Conservation (phyloP, 1,140 invertebrate species). For the Ceratosolen fusciceps region DNA sequence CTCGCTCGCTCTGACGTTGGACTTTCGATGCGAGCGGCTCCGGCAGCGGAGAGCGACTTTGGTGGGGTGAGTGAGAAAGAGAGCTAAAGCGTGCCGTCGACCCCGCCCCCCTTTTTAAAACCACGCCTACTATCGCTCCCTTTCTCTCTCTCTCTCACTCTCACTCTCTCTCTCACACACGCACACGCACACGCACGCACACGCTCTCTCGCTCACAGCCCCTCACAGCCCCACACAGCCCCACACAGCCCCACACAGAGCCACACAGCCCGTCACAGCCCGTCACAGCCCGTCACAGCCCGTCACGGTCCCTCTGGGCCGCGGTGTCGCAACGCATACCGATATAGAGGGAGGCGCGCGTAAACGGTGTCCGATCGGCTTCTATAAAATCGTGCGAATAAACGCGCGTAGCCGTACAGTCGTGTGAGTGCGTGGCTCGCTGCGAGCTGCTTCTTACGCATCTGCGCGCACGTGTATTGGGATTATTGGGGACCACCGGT, state of each 20-base stretch:
- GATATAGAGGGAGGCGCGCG: too few species aligned
- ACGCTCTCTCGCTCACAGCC: not conserved
- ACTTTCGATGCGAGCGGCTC: conserved; percentile 16
- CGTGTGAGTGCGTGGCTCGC: too few species aligned
- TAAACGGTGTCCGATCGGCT: too few species aligned
- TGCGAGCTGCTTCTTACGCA: too few species aligned
- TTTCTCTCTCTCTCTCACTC: not conserved
- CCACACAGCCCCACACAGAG: too few species aligned
- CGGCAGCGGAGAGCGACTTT: conserved; percentile 39
- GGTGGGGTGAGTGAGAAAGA: conserved; percentile 46
- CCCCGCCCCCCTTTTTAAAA: conserved; percentile 67
- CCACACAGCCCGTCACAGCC: too few species aligned
- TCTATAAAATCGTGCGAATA: not conserved
- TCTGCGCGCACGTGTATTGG: not conserved
- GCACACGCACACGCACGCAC: not conserved
- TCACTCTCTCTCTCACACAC: not conserved
- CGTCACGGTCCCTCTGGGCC: too few species aligned
- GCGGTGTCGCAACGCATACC: too few species aligned
- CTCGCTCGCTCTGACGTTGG: not conserved
- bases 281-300: too few species aligned
- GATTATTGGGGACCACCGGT: too few species aligned
- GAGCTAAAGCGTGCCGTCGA: conserved; percentile 56
- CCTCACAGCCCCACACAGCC: not conserved
- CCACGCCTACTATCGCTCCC: conserved; percentile 62
- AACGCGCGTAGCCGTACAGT: too few species aligned